Percentiles rank a stretch among this genome's conserved stretches.
These are phyloP conservation scores for Nibea coibor DNA, from an alignment of 2,113 vertebrate species.

Conservation along the genomic window DNA sequence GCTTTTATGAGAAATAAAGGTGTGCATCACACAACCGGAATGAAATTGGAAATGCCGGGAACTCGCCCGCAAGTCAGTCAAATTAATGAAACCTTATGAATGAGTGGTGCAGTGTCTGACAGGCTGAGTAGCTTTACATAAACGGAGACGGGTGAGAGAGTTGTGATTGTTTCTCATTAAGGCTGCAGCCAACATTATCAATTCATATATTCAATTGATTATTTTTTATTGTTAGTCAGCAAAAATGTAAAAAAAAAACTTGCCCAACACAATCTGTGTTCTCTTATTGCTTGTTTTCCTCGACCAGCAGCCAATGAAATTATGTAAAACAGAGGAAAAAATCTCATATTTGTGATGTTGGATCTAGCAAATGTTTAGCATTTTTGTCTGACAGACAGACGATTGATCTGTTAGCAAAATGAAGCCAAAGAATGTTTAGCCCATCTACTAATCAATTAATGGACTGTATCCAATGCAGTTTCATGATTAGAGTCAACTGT, in stretches of 20 bases:
- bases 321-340: background rate
- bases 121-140: slow-evolving; percentile 9
- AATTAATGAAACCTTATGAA: slow-evolving; percentile 30
- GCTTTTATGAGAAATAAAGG: slow-evolving; percentile 48
- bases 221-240: background rate
- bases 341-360: too few species aligned
- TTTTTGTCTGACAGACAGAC: too few species aligned
- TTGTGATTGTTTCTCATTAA: slow-evolving; percentile 5
- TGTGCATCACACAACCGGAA: slow-evolving; percentile 40
- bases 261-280: background rate
- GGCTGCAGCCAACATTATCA: background rate
- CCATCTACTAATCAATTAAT: background rate
- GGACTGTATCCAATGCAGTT: background rate
- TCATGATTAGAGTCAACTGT: background rate
- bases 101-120: slow-evolving; percentile 28
- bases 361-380: too few species aligned
- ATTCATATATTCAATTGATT: background rate
- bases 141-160: background rate
- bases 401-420: too few species aligned
- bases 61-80: background rate
- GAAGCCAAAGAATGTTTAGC: too few species aligned
- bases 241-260: background rate
- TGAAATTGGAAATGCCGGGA: slow-evolving; percentile 23
- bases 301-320: background rate
- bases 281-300: slow-evolving; percentile 25